These are phyloP conservation scores for Hirundo rustica DNA, from an alignment of 2,797 vertebrate species.

Conservation along the genomic window DNA sequence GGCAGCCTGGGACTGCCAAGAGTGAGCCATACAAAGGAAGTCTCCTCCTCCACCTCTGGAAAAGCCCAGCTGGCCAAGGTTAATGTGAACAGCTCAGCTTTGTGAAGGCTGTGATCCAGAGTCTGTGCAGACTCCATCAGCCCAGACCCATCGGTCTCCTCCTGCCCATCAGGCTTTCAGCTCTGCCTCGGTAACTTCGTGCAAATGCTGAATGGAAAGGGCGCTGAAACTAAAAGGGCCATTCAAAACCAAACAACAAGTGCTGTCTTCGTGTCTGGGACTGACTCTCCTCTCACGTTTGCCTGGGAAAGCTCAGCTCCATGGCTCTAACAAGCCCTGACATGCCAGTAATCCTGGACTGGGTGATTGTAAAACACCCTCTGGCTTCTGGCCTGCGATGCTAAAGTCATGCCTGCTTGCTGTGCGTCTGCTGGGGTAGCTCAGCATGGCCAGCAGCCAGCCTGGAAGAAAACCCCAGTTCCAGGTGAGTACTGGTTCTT, in stretches of 20 bases:
- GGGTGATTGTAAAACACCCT: constrained; percentile 1
- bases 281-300: neutral
- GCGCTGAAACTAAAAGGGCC: neutral
- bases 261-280: neutral
- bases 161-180: neutral
- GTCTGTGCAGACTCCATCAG: neutral
- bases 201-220: neutral
- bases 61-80: neutral
- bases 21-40: neutral
- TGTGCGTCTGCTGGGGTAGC: neutral
- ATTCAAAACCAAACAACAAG: neutral
- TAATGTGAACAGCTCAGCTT: neutral
- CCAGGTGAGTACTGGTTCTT: neutral
- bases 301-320: neutral
- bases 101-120: neutral
- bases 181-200: neutral
- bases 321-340: constrained; percentile 8
- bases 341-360: neutral
- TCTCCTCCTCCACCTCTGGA: neutral
- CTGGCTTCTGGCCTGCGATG: neutral
- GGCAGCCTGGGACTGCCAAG: neutral
- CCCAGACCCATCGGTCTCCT: neutral
- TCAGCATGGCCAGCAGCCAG: neutral
- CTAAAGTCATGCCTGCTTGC: neutral
- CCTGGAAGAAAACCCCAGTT: neutral